Conservation (phyloP, 30 jellyfish, hydroid and myxozoan species). For the Sanderia malayensis region DNA sequence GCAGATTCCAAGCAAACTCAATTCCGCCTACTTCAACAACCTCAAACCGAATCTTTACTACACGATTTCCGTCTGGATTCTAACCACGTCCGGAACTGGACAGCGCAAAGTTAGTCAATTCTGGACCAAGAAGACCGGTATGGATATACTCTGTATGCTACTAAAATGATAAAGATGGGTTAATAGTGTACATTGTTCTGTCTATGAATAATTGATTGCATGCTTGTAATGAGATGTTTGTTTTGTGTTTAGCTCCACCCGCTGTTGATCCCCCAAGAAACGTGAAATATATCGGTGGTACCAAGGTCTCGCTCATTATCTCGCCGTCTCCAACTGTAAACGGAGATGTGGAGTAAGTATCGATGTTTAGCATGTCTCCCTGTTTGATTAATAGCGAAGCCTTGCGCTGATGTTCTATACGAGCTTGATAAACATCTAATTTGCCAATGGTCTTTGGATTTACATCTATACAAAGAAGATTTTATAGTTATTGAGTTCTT, state of each 20-base stretch:
- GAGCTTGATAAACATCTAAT: too few relatives aligned
- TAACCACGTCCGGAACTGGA: slow-evolving; percentile 50
- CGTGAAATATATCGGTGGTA: slow-evolving; percentile 7
- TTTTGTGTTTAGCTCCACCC: slow-evolving; percentile 62
- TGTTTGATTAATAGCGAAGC: neutral
- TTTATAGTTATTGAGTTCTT: too few relatives aligned
- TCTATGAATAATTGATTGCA: too few relatives aligned
- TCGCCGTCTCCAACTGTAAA: slow-evolving; percentile 71
- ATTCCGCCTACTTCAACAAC: slow-evolving; percentile 29
- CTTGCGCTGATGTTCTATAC: neutral
- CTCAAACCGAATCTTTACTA: slow-evolving; percentile 44
- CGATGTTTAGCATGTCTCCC: too few relatives aligned
- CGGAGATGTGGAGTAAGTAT: slow-evolving; percentile 83
- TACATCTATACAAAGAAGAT: too few relatives aligned
- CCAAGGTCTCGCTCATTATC: slow-evolving; percentile 27
- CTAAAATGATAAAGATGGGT: neutral
- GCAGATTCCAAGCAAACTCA: slow-evolving; percentile 2
- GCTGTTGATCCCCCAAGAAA: slow-evolving; percentile 56
- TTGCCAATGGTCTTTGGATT: too few relatives aligned
- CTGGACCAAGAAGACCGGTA: slow-evolving; percentile 29
- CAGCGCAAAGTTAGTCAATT: slow-evolving; percentile 23
- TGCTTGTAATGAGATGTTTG: neutral
- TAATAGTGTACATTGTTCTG: neutral
- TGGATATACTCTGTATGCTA: too few relatives aligned
- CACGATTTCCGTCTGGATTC: slow-evolving; percentile 37